Evolutionary conservation across 2,113 vertebrate genomes (phyloP), one percentile per base, ranked within the genome.

Genomic region (Stictonetta naevosa): DNA sequence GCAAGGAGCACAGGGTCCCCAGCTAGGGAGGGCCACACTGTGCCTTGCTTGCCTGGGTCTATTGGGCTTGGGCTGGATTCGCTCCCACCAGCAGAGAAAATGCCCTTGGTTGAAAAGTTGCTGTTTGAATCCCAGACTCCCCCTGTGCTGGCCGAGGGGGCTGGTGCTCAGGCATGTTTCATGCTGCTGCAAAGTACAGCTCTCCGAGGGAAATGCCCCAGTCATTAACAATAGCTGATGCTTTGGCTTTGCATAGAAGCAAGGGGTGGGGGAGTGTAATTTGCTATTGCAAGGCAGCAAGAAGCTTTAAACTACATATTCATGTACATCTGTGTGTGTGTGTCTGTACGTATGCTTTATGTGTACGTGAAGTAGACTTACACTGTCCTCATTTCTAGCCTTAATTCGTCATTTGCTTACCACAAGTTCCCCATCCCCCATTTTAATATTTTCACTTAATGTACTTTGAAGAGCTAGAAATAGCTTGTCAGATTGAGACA

Each of bases 401-500:
- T 40, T 33, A 87, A 52, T 69, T 68, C 90, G 28, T 52, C 56
- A 3, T 55, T 83, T 83, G 34, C 87, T 96, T 73, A 84, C 88
- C 81, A 64, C 67, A 67, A 33, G 80, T 63, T 31, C 66, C 88
- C 83, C 88, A 77, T n/a, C 88, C 95, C 90, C 93, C 73, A 2
- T 8, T 66, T 48, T 29, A 93, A 76, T 95, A 79, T 94, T 96
- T 97, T 96, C 94, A 96, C 92, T 96, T 85, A 81, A 91, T 0
- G 2, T n/a, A 15, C 88, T 91, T 95, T 87, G 84, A 92, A 89
- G 78, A 90, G 88, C 92, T 96, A 58, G 94, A 90, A 97, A 96
- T 94, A 95, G 96, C 96, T 95, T 92, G 96, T 97, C 92, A 89
- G 97, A 96, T 96, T 90, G 91, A 96, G 93, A 78, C 92, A 58